phyloP scores from a whole-genome alignment of 2,797 vertebrate species.

The Sphaeramia orbicularis region DNA sequence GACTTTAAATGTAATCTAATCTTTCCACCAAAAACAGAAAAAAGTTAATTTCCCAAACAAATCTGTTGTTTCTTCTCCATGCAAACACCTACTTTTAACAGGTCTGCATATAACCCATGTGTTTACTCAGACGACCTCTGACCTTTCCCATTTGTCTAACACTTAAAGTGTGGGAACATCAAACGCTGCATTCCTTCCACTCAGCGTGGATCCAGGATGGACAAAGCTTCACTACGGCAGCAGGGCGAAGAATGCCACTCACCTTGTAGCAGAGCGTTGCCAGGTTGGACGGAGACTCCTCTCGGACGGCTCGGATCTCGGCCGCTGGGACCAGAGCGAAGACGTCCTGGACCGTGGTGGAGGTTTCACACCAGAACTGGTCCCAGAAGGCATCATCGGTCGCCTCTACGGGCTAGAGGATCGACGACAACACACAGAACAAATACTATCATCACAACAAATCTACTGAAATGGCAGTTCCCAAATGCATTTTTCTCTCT shows the following conservation, averaged over 20 bases:
- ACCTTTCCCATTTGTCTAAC: conserved; percentile 25
- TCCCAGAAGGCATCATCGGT: conserved; percentile 98
- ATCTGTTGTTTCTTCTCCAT: too few species aligned
- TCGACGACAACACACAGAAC: background rate
- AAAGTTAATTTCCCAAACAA: too few species aligned
- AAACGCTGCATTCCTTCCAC: conserved; percentile 67
- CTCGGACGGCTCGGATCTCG: conserved; percentile 96
- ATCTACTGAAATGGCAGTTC: too few species aligned
- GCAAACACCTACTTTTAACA: background rate
- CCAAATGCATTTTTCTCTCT: too few species aligned
- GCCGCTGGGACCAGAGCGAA: conserved; percentile 97
- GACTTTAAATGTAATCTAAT: too few species aligned
- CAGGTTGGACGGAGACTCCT: conserved; percentile 97
- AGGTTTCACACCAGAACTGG: conserved; percentile 97
- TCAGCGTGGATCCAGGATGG: conserved; percentile 36
- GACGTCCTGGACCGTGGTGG: conserved; percentile 97
- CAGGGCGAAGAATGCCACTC: background rate
- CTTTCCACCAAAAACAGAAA: too few species aligned
- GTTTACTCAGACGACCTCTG: conserved; percentile 29
- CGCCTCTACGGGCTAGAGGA: conserved; percentile 93
- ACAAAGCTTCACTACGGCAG: background rate
- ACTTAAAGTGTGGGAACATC: conserved; percentile 60
- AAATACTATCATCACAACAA: too few species aligned
- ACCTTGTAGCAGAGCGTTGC: conserved; percentile 99
- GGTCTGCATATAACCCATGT: conserved; percentile 6